Evolutionary conservation across 2,113 vertebrate species (phyloP), one percentile per base, ranked within the genome.

Genomic region (Papio anubis): DNA sequence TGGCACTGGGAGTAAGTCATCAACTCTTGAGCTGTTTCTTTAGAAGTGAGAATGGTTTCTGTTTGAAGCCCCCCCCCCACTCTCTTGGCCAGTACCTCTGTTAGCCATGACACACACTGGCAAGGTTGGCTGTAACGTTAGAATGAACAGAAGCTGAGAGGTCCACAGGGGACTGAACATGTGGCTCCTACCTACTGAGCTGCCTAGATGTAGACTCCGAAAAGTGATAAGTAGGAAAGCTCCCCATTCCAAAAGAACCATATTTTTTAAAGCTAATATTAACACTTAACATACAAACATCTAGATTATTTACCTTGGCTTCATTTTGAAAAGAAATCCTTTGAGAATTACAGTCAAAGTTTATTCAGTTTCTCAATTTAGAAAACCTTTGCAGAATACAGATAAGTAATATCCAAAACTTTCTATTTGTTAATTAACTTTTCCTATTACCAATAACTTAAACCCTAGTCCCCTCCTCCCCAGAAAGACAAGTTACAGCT

Each of bases 401-500:
- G 93, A 94, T 12, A 88, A 52, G 27, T 23, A 78, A 79, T 94
- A 95, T 68, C 0, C 23, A 96, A 84, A 88, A 61, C 70, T 96
- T 96, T 79, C 66, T 97, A 95, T 97, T 88, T 97, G 92, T 95
- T 94, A 97, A 88, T 93, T 94, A 97, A 95, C 35, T 50, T 97
- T 96, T 93, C 87, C 79, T 97, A 96, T 82, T 97, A 70, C 35
- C n/a, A 87, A 88, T 72, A 95, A 96, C 84, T 96, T 93, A 97
- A 98, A 98, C 48, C 72, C 75, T 68, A 94, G 88, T 97, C 92
- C 88, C 83, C 88, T 93, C 85, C 97, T 92, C 97, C 98, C 97
- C 93, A 98, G 96, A 96, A 95, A 97, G 97, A 98, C 93, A 97
- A 96, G 93, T 90, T 98, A 92, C 55, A 98, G 95, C 72, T 98